phyloP scores from a whole-genome alignment of 2,797 vertebrate genomes.

The Rhynchotus rufescens region DNA sequence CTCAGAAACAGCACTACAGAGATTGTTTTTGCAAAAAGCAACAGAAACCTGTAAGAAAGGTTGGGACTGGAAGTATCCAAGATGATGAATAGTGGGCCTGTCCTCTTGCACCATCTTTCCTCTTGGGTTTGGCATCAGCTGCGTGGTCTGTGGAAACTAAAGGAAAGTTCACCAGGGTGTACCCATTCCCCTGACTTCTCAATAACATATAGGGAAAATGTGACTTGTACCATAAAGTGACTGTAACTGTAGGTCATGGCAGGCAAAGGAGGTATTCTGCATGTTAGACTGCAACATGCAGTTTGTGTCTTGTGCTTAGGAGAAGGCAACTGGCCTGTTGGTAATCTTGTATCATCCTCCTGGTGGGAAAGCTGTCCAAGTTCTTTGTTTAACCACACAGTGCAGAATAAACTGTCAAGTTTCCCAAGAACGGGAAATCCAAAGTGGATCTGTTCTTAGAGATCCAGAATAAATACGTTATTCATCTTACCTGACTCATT shows the following conservation, averaged over 20 bases:
- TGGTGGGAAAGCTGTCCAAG: background rate
- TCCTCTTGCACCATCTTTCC: background rate
- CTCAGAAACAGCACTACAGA: background rate
- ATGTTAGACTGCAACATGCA: background rate
- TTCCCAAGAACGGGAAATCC: background rate
- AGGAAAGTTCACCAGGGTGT: too few species aligned
- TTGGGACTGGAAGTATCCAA: background rate
- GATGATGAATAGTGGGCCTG: background rate
- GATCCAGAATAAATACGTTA: conserved; percentile 9
- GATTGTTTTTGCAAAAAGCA: background rate
- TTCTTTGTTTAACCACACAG: background rate
- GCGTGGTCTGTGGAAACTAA: background rate
- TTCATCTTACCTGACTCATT: conserved; percentile 24
- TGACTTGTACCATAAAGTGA: background rate
- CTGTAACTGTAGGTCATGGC: background rate
- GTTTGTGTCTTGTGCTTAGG: background rate
- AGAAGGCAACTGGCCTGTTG: background rate
- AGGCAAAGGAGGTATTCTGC: background rate
- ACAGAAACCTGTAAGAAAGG: background rate
- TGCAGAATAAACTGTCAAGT: background rate
- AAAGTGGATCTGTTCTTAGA: background rate
- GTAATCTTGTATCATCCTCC: background rate
- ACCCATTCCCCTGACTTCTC: background rate
- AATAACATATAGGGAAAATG: background rate
- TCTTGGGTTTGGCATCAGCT: background rate